Base-by-base conservation (phyloP, 2,888 invertebrate genomes). In the Aromia moschata region DNA sequence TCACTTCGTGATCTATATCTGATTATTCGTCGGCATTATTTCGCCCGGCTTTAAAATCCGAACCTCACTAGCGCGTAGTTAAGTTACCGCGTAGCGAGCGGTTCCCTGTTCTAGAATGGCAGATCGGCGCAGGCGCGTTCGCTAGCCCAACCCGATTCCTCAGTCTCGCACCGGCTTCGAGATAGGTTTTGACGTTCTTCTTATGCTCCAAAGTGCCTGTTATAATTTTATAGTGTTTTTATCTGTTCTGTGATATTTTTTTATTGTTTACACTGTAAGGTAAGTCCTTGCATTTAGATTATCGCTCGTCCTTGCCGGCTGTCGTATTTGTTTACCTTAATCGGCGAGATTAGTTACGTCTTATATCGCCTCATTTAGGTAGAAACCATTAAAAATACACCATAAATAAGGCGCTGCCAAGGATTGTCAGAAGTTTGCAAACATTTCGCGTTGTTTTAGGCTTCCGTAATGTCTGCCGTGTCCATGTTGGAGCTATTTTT, bases 131-230 rank as follows among this genome's bases (percentile, higher is more conserved):
- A 44, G 65, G 70, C 71, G 71, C 65, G 36, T 36, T 65, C 31
- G 55, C 38, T 59, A 64, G 70, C 70, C 73, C 74, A 72, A 70
- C 73, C 73, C 73, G 73, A 67, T 62, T 68, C 55, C 52, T 71
- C 70, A 74, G 72, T 73, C 67, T 70, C 69, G 64, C 62, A 71
- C 74, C 74, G 74, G 74, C 72, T 70, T 74, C 56, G 65, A 64
- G 62, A 44, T 62, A 66, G 65, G 62, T 71, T 69, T 67, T 67
- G 67, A 64, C 60, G 70, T 71, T 65, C 60, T 65, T 65, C 56
- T 68, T 69, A 64, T 65, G 67, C 58, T 69, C 52, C 62, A 47
- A 66, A 70, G 69, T 72, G 70, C 69, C 70, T 68, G 56, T 63
- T 63, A 55, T 59, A 61, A 56, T 64, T 68, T 66, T 58, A 64